These are phyloP conservation scores for Heterodera carotae DNA, from an alignment of 1,140 invertebrate species.

Conservation along the genomic window DNA sequence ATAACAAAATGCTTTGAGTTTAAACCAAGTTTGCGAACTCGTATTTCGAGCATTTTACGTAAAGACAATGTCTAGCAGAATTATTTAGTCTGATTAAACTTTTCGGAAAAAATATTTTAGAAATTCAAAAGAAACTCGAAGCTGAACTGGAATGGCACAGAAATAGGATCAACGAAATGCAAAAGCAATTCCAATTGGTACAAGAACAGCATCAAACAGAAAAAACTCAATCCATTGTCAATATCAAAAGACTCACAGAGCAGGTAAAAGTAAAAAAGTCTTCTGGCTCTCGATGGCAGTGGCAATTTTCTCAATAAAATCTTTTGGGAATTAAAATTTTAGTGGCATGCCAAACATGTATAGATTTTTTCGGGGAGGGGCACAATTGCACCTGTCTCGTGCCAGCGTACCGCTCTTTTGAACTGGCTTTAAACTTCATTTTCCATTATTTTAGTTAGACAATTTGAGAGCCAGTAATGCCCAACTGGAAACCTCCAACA, in stretches of 20 bases:
- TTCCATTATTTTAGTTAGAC: conserved; percentile 23
- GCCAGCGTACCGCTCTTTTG: neutral
- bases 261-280: conserved; percentile 1
- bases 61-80: too few species aligned
- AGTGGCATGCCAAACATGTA: too few species aligned
- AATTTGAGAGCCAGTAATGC: neutral
- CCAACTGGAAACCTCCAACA: conserved; percentile 42
- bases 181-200: conserved; percentile 5
- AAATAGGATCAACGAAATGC: conserved; percentile 18
- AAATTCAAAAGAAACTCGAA: neutral
- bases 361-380: too few species aligned
- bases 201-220: conserved; percentile 25
- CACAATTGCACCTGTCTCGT: too few species aligned
- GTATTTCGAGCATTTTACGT: too few species aligned
- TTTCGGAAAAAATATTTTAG: neutral
- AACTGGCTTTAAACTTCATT: conserved; percentile 24
- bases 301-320: too few species aligned
- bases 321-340: too few species aligned
- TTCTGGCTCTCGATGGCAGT: conserved; percentile 1
- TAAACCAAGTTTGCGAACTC: too few species aligned
- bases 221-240: conserved; percentile 25
- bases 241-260: neutral
- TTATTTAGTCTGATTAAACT: too few species aligned
- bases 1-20: too few species aligned
- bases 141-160: neutral